Conservation (phyloP, 2,888 invertebrate genomes). For the Papilio gigon region DNA sequence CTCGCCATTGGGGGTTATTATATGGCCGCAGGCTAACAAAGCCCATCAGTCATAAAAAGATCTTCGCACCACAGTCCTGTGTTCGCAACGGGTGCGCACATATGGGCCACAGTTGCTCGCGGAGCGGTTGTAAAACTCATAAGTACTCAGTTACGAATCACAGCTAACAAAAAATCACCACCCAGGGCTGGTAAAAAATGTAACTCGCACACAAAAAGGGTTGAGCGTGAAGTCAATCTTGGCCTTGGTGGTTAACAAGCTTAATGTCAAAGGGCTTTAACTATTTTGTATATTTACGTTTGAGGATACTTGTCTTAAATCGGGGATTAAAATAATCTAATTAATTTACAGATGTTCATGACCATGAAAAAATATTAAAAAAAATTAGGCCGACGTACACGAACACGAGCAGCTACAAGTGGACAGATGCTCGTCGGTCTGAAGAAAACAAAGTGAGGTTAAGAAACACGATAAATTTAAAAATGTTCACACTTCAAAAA, state of each 20-base stretch:
- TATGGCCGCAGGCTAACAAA: background rate
- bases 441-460: constrained; percentile 5
- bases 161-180: constrained; percentile 48
- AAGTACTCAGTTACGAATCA: constrained; percentile 48
- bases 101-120: constrained; percentile 65
- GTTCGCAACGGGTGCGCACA: constrained; percentile 56
- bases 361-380: too few relatives aligned
- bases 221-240: constrained; percentile 45
- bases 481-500: constrained; percentile 44
- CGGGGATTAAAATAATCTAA: background rate
- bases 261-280: constrained; percentile 34
- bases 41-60: constrained; percentile 11
- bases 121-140: constrained; percentile 61
- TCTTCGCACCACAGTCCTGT: background rate
- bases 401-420: background rate
- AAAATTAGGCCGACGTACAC: too few relatives aligned
- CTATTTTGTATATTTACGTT: constrained; percentile 9
- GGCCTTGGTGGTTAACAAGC: constrained; percentile 28
- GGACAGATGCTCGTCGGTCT: background rate
- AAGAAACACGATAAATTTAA: constrained; percentile 30
- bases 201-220: constrained; percentile 43
- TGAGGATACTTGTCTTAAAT: background rate
- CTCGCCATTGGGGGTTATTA: background rate
- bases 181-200: constrained; percentile 51
- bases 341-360: too few relatives aligned